phyloP scores from a whole-genome alignment of 2,888 invertebrate species.

The Zaprionus lineosus region DNA sequence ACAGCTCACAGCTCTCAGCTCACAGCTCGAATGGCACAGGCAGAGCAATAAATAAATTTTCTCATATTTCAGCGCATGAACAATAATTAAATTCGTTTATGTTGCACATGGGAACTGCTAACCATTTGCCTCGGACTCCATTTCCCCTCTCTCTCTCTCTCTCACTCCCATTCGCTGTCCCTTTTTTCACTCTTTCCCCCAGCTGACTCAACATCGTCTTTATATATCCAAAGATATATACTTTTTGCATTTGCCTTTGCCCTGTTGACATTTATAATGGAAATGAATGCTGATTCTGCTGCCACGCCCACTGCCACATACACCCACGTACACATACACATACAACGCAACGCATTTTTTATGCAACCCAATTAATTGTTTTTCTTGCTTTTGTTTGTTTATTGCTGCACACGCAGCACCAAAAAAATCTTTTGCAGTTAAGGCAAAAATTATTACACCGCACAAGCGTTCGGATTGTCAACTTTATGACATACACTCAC shows the following conservation, averaged over 20 bases:
- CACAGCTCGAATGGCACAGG: constrained; percentile 36
- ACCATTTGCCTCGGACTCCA: constrained; percentile 24
- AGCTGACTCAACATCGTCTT: constrained; percentile 17
- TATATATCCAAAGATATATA: constrained; percentile 1
- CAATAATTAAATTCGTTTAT: constrained; percentile 74
- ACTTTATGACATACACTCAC: constrained; percentile 31
- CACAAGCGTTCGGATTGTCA: constrained; percentile 25
- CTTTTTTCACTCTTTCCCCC: neutral
- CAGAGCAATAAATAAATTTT: constrained; percentile 68
- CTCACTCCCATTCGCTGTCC: neutral
- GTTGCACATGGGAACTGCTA: constrained; percentile 57
- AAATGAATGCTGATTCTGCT: constrained; percentile 68
- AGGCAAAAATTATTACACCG: constrained; percentile 51
- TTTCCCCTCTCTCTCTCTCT: neutral
- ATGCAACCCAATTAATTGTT: constrained; percentile 53
- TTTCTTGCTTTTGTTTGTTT: too few species aligned
- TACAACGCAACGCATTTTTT: constrained; percentile 21
- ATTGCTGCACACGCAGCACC: constrained; percentile 10
- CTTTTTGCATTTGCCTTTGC: constrained; percentile 3
- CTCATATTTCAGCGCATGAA: constrained; percentile 74
- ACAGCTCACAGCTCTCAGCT: constrained; percentile 28
- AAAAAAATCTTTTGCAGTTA: constrained; percentile 54
- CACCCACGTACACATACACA: neutral
- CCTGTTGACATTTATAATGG: constrained; percentile 72
- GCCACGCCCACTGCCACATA: constrained; percentile 8